Evolutionary conservation across 2,888 invertebrate species (phyloP), one percentile per base, ranked within the genome.

Genomic region (Andrena hattorfiana): DNA sequence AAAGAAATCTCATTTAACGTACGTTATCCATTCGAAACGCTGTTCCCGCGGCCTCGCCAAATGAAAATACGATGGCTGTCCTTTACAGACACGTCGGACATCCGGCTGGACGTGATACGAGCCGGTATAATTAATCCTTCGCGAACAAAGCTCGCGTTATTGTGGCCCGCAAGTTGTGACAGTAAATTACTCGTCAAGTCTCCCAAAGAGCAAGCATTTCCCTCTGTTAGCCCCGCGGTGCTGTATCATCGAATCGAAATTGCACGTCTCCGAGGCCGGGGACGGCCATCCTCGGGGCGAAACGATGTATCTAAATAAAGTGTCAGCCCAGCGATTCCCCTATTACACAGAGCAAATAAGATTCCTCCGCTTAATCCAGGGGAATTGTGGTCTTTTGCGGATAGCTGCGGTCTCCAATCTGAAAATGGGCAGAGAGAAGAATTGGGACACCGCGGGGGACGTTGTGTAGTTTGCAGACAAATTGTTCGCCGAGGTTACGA

Each of bases 61-160:
- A 86, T 81, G 83, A 86, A 88, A 85, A 73, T 86, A 82, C 81
- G 82, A 85, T 71, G 70, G 81, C 78, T 86, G 86, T 88, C 86
- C 75, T 81, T 86, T 87, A 81, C 87, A 87, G 84, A 62, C 73
- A 56, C 78, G 77, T 59, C 67, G 60, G 78, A 60, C 81, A 77
- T 85, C 77, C 62, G 66, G 20, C 71, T 60, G 85, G 69, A 84
- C 71, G 73, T 76, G 79, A 83, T 83, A 73, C 70, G 54, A 28
- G 20, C 59, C 56, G 71, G 64, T 81, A 81, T 74, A 88, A 88
- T 87, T 88, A 85, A 84, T 82, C 84, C 78, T 79, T 64, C 54
- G 69, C 64, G 70, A 76, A 64, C 70, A 60, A 79, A 81, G 81
- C 74, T 20, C 59, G 63, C 64, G 77, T 86, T 85, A 85, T 78